A percentile compares a stretch with the other conserved stretches of the same genome.
phyloP scores from a whole-genome alignment of 1,140 invertebrate species.

The Patella vulgata region DNA sequence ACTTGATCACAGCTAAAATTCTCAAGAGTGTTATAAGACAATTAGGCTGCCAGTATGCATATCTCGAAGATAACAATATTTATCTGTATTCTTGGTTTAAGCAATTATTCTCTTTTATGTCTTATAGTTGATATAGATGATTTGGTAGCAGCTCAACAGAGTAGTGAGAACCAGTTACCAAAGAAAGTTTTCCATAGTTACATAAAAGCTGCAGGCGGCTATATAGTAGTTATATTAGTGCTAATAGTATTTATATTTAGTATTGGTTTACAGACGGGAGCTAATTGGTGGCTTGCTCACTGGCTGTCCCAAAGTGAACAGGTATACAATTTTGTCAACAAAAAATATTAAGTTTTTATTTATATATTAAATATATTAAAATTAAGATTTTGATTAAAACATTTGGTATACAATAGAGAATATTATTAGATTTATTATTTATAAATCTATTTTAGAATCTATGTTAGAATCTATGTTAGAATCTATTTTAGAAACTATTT shows the following conservation, averaged over 20 bases:
- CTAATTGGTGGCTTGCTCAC: slow-evolving; percentile 76
- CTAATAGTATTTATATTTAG: slow-evolving; percentile 73
- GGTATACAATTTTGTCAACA: too few species aligned
- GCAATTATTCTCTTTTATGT: slow-evolving; percentile 9
- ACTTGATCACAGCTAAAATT: too few species aligned
- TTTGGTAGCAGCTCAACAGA: slow-evolving; percentile 67
- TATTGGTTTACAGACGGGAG: slow-evolving; percentile 72
- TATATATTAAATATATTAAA: background rate
- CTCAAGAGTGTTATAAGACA: too few species aligned
- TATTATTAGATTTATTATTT: background rate
- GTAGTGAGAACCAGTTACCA: slow-evolving; percentile 66
- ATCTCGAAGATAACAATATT: too few species aligned
- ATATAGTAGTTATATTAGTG: slow-evolving; percentile 68
- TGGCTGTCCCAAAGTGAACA: slow-evolving; percentile 73
- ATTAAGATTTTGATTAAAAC: background rate
- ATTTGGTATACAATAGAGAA: background rate
- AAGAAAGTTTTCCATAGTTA: slow-evolving; percentile 70
- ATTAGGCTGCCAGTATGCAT: too few species aligned
- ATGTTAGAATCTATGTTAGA: too few species aligned
- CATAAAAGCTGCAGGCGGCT: slow-evolving; percentile 73
- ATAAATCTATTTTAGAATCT: background rate
- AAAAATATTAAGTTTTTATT: too few species aligned
- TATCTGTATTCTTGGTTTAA: too few species aligned
- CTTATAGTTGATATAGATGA: slow-evolving; percentile 44
- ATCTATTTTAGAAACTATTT: too few species aligned